A percentile compares a stretch with the other conserved stretches of the same genome.
Conservation (phyloP, 2,797 vertebrate species). For the Neoniphon sammara region DNA sequence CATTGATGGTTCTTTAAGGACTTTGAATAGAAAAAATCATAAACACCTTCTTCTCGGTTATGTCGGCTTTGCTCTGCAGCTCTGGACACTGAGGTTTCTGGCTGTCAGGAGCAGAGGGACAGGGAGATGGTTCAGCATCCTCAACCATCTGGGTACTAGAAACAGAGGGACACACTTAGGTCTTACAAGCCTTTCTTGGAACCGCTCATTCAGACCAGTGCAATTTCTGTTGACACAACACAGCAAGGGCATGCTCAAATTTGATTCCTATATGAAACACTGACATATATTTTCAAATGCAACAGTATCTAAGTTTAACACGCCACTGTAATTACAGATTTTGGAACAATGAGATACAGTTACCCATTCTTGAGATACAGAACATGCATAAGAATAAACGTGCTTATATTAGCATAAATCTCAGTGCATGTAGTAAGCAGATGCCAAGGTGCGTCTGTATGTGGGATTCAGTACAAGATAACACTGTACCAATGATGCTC, state of each 20-base stretch:
- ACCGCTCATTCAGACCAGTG: neutral
- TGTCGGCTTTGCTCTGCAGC: conserved; percentile 61
- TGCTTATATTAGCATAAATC: conserved; percentile 54
- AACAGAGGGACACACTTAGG: conserved; percentile 32
- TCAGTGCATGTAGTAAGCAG: conserved; percentile 46
- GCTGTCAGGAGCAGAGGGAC: conserved; percentile 36
- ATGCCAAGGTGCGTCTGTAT: conserved; percentile 51
- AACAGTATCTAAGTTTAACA: neutral
- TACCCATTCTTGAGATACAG: conserved; percentile 15
- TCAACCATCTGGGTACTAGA: conserved; percentile 61
- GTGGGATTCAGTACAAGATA: conserved; percentile 55
- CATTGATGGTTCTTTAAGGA: neutral
- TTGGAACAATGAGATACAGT: conserved; percentile 18
- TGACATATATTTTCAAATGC: neutral
- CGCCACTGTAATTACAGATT: neutral
- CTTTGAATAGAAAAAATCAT: neutral
- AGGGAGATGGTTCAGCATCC: conserved; percentile 43
- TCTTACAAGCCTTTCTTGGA: conserved; percentile 5
- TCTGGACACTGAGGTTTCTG: conserved; percentile 40
- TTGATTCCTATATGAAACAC: neutral
- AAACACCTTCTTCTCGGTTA: conserved; percentile 82
- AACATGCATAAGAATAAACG: neutral
- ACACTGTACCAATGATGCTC: conserved; percentile 36
- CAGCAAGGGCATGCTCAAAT: neutral
- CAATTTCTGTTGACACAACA: conserved; percentile 1